These are phyloP conservation scores for Pectinophora gossypiella DNA, from an alignment of 1,140 invertebrate genomes.

Conservation along the genomic window DNA sequence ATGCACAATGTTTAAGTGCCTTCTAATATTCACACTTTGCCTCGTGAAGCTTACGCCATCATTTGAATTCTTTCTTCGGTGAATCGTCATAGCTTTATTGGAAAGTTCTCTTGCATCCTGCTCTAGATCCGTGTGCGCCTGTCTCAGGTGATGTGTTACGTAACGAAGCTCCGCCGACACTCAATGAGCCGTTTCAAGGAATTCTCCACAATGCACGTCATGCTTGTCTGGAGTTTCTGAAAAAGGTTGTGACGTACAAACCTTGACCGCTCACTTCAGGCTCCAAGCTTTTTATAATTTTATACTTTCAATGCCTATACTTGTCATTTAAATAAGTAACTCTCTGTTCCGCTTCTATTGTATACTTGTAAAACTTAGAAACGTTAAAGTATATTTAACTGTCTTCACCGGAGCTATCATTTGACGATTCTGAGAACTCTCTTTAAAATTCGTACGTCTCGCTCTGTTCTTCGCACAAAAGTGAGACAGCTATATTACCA, in stretches of 20 bases:
- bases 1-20: too few relatives aligned
- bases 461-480: constrained; percentile 13
- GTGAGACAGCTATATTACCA: constrained; percentile 22
- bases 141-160: constrained; percentile 4
- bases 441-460: constrained; percentile 23
- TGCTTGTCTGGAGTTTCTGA: constrained; percentile 26
- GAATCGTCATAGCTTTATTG: constrained; percentile 4
- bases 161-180: constrained; percentile 24
- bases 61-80: too few relatives aligned
- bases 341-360: too few relatives aligned
- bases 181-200: constrained; percentile 38
- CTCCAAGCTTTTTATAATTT: too few relatives aligned
- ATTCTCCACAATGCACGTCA: constrained; percentile 34
- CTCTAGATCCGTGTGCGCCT: neutral
- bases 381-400: too few relatives aligned
- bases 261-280: too few relatives aligned
- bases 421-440: neutral
- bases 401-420: neutral
- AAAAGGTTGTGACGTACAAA: constrained; percentile 18
- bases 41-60: too few relatives aligned
- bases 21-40: too few relatives aligned
- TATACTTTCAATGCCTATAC: too few relatives aligned
- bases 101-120: neutral
- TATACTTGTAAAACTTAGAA: too few relatives aligned
- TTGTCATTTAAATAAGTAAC: too few relatives aligned